A percentile compares a stretch with the other conserved stretches of the same genome.
phyloP scores from a whole-genome alignment of 1,140 invertebrate species.

The Mycetomoellerius zeteki region DNA sequence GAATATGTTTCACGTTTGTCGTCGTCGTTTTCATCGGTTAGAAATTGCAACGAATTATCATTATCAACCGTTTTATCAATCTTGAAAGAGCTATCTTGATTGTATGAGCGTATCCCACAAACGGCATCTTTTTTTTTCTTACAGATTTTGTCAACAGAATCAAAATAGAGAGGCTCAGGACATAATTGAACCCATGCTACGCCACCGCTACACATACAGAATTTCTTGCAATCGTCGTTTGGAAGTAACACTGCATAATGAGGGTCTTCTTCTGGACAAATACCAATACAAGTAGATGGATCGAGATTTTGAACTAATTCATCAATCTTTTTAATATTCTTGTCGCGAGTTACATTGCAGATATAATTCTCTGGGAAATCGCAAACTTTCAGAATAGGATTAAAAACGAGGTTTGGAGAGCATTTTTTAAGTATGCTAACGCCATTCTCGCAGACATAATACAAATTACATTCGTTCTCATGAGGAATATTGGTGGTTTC shows the following conservation, averaged over 20 bases:
- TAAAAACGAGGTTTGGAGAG: conserved; percentile 83
- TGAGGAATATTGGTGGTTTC: conserved; percentile 77
- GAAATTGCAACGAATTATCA: neutral
- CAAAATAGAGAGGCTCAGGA: conserved; percentile 32
- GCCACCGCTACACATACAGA: conserved; percentile 47
- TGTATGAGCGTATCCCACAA: neutral
- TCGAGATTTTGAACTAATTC: neutral
- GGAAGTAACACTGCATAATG: neutral
- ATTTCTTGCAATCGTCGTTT: conserved; percentile 43
- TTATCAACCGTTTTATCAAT: neutral
- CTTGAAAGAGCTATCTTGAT: neutral
- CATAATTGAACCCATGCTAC: neutral
- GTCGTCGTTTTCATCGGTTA: neutral
- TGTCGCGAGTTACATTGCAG: neutral
- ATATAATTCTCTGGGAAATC: conserved; percentile 76
- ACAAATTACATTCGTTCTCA: conserved; percentile 85
- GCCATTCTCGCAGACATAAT: conserved; percentile 87
- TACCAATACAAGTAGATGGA: conserved; percentile 7
- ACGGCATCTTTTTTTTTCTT: neutral
- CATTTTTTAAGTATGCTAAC: conserved; percentile 85
- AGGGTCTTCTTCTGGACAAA: conserved; percentile 11
- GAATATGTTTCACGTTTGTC: neutral
- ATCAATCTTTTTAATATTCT: neutral
- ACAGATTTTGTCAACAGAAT: conserved; percentile 5
- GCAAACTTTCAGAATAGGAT: conserved; percentile 84